phyloP scores from a whole-genome alignment of 2,113 vertebrate species.

The Piprites chloris region DNA sequence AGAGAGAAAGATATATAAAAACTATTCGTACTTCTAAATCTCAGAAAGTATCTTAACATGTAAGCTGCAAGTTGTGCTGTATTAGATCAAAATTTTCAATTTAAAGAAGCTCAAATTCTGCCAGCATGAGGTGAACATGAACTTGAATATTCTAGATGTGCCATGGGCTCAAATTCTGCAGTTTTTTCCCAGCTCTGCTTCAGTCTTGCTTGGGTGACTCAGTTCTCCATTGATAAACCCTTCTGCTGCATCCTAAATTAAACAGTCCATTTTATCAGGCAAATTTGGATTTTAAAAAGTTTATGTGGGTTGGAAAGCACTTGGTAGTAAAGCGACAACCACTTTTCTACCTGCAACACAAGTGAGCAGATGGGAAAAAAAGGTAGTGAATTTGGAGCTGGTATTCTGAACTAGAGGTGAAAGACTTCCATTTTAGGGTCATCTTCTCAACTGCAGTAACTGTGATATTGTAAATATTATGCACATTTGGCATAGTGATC shows the following conservation, averaged over 20 bases:
- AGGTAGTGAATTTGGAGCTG: background rate
- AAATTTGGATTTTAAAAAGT: background rate
- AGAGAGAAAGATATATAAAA: background rate
- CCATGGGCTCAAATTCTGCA: background rate
- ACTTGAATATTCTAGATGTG: background rate
- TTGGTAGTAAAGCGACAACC: background rate
- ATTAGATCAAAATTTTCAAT: background rate
- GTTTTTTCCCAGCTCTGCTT: background rate
- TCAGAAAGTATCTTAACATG: background rate
- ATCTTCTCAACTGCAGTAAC: background rate
- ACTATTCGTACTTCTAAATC: background rate
- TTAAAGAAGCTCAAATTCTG: background rate
- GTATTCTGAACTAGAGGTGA: background rate
- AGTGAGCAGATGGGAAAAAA: background rate
- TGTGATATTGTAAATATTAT: background rate
- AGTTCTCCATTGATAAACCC: background rate
- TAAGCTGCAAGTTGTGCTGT: background rate
- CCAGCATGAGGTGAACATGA: fast-evolving
- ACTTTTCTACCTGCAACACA: background rate
- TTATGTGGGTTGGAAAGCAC: background rate
- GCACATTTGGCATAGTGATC: background rate
- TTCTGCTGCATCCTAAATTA: background rate
- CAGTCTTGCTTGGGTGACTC: background rate
- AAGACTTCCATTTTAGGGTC: background rate
- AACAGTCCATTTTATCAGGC: background rate